Conservation (phyloP, 2,797 vertebrate genomes). For the Neosalanx taihuensis region DNA sequence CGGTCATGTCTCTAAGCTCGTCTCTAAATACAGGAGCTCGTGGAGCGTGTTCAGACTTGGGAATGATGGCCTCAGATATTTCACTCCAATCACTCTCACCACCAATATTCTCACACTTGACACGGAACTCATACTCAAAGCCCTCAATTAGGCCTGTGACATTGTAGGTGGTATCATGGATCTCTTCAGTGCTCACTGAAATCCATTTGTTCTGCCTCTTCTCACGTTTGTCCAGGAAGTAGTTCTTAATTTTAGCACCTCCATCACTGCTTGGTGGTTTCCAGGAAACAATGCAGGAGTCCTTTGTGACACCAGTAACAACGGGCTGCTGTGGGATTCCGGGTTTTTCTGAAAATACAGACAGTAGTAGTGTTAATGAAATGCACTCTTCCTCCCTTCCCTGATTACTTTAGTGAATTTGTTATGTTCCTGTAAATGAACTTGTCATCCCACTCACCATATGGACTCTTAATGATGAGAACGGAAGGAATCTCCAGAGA, state of each 20-base stretch:
- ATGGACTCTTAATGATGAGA: constrained; percentile 92
- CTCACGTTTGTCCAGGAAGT: constrained; percentile 95
- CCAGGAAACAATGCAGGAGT: constrained; percentile 94
- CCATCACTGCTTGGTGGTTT: constrained; percentile 93
- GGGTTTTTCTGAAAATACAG: constrained; percentile 84
- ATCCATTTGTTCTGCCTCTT: constrained; percentile 99
- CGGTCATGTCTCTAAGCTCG: constrained; percentile 92
- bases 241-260: constrained; percentile 92
- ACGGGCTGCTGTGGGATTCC: constrained; percentile 86
- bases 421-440: background rate
- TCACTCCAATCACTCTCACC: constrained; percentile 99
- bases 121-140: constrained; percentile 98
- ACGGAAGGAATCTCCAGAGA: constrained; percentile 88
- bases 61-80: constrained; percentile 84
- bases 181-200: constrained; percentile 85
- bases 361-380: background rate
- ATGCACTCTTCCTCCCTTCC: background rate
- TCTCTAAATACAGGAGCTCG: constrained; percentile 93
- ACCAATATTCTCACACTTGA: constrained; percentile 97
- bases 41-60: constrained; percentile 88
- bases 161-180: constrained; percentile 84
- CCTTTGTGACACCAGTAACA: constrained; percentile 83
- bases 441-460: constrained; percentile 74
- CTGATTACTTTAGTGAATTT: background rate
- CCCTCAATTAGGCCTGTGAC: constrained; percentile 90